Percentiles rank a stretch among this genome's conserved stretches.
Conservation (phyloP, 2,797 vertebrate genomes). For the Chiloscyllium punctatum region DNA sequence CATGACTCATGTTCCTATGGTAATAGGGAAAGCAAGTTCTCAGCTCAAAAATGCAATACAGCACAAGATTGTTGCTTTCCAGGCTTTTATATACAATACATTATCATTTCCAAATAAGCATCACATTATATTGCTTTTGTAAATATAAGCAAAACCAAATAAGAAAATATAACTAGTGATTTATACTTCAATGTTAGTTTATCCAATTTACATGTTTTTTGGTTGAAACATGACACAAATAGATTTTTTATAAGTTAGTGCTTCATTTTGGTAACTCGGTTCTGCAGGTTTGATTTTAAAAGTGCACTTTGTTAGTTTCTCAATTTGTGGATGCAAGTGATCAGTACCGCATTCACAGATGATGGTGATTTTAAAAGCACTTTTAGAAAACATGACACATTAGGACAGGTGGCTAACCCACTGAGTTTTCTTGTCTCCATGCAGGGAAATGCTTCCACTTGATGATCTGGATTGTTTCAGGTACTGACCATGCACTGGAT, state of each 20-base stretch:
- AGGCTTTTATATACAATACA: conserved; percentile 41
- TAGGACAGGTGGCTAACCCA: not conserved
- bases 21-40: conserved; percentile 74
- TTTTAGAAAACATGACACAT: not conserved
- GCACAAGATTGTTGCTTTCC: conserved; percentile 54
- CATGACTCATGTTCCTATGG: conserved; percentile 79
- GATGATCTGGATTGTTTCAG: not conserved
- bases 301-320: not conserved
- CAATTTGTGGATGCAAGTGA: not conserved
- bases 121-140: conserved; percentile 7
- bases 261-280: not conserved
- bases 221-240: not conserved
- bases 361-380: not conserved
- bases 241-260: not conserved
- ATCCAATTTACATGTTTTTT: conserved; percentile 9
- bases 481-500: not conserved
- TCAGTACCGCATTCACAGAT: not conserved
- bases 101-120: conserved; percentile 37
- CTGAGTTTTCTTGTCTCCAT: not conserved
- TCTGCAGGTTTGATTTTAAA: not conserved
- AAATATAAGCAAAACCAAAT: conserved; percentile 31
- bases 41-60: conserved; percentile 58
- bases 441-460: not conserved
- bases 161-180: not conserved
- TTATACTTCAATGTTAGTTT: not conserved